Percentiles rank a stretch among this genome's conserved stretches.
Conservation (phyloP, 2,113 vertebrate species). For the Oryzias melastigma region DNA sequence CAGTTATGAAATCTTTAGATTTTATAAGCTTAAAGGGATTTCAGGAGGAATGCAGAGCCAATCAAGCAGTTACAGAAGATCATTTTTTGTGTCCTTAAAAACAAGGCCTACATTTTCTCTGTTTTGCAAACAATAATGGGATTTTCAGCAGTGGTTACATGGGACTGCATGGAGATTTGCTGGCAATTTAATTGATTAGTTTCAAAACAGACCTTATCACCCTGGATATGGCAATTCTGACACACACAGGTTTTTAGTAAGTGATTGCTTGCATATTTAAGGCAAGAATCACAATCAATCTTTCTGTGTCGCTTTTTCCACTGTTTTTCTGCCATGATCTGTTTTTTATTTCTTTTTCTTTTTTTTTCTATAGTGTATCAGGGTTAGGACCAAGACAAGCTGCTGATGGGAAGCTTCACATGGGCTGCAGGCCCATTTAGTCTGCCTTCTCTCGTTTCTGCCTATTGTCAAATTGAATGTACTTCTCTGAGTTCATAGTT, state of each 20-base stretch:
- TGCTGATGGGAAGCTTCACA: conserved; percentile 76
- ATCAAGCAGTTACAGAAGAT: conserved; percentile 30
- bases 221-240: conserved; percentile 56
- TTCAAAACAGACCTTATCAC: conserved; percentile 58
- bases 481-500: conserved; percentile 75
- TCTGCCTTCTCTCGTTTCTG: conserved; percentile 85
- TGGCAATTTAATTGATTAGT: conserved; percentile 40
- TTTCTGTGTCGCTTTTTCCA: conserved; percentile 56
- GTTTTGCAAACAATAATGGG: conserved; percentile 28
- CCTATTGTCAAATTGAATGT: conserved; percentile 98
- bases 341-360: conserved; percentile 67
- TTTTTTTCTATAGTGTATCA: conserved; percentile 73
- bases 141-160: conserved; percentile 52
- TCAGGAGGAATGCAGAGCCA: conserved; percentile 42
- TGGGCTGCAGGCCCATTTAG: conserved; percentile 77
- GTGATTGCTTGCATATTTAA: conserved; percentile 55
- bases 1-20: conserved; percentile 31
- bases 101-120: conserved; percentile 35
- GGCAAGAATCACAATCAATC: conserved; percentile 69
- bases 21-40: conserved; percentile 31
- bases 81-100: conserved; percentile 22
- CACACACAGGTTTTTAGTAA: conserved; percentile 55
- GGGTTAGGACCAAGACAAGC: conserved; percentile 78
- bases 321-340: conserved; percentile 60
- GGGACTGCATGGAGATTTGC: conserved; percentile 40